Conservation (phyloP, 1,140 invertebrate species). For the Drosophila persimilis region DNA sequence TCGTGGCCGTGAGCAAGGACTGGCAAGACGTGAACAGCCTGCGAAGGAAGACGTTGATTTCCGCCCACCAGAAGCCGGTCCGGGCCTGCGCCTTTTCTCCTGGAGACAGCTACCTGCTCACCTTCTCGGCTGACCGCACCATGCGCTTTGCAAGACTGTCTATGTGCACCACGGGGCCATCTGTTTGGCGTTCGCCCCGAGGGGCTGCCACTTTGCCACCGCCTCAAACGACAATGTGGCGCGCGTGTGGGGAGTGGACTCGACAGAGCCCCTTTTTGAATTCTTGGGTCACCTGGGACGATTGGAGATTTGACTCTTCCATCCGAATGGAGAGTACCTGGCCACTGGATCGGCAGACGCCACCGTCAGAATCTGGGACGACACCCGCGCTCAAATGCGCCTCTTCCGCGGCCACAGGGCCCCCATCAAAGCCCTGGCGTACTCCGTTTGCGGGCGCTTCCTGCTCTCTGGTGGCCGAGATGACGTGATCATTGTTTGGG, state of each 20-base stretch:
- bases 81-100: conserved; percentile 43
- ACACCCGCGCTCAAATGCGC: conserved; percentile 38
- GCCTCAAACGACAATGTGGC: conserved; percentile 50
- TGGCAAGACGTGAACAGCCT: conserved; percentile 10
- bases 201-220: conserved; percentile 55
- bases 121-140: conserved; percentile 43
- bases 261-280: conserved; percentile 18
- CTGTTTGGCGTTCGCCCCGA: conserved; percentile 45
- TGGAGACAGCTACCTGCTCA: conserved; percentile 47
- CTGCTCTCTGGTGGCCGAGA: too few relatives aligned
- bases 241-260: conserved; percentile 57
- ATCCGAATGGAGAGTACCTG: conserved; percentile 60
- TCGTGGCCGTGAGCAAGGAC: background rate
- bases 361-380: conserved; percentile 55
- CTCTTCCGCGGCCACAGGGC: conserved; percentile 41
- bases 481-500: too few relatives aligned
- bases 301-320: conserved; percentile 44
- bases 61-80: conserved; percentile 45
- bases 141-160: conserved; percentile 52
- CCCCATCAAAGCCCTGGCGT: conserved; percentile 1
- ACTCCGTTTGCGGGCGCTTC: too few relatives aligned
- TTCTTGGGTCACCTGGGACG: conserved; percentile 47
- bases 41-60: background rate
- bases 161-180: conserved; percentile 39
- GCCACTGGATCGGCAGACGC: conserved; percentile 59